These are phyloP conservation scores for Gadus chalcogrammus DNA, from an alignment of 2,113 vertebrate species.

Conservation along the genomic window DNA sequence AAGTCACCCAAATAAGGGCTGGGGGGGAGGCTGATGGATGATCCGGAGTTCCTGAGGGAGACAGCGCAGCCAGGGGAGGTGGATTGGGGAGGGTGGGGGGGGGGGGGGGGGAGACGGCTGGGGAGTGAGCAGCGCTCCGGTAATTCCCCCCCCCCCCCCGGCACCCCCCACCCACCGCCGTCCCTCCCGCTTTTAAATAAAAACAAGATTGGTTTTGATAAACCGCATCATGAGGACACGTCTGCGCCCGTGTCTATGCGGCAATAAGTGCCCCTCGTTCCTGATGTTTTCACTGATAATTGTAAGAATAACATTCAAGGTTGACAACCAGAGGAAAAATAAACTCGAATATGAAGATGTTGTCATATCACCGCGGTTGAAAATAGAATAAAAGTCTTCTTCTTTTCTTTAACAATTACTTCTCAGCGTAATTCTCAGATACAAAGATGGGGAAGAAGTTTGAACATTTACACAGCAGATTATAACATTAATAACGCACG, in stretches of 20 bases:
- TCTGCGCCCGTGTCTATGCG: constrained; percentile 16
- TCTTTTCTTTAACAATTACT: too few species aligned
- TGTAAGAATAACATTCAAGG: too few species aligned
- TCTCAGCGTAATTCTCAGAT: not conserved
- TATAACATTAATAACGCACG: not conserved
- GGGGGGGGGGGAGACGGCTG: constrained; percentile 33
- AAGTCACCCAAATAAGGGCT: constrained; percentile 79
- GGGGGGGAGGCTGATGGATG: constrained; percentile 65
- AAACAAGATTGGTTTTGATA: constrained; percentile 66
- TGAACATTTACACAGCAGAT: not conserved
- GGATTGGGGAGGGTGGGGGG: constrained; percentile 26
- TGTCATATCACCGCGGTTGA: too few species aligned
- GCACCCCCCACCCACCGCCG: constrained; percentile 38
- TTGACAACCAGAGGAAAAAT: too few species aligned
- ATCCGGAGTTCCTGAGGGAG: constrained; percentile 60
- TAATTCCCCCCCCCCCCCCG: constrained; percentile 53
- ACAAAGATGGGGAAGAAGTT: constrained; percentile 13
- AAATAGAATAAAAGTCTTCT: too few species aligned
- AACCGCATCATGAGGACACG: constrained; percentile 31
- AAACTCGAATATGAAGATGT: too few species aligned
- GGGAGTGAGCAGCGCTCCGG: constrained; percentile 53
- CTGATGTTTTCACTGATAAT: constrained; percentile 1
- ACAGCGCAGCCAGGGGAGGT: constrained; percentile 42
- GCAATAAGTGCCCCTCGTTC: constrained; percentile 41
- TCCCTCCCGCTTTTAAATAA: constrained; percentile 2